Evolutionary conservation across 2,797 vertebrate genomes (phyloP), one percentile per base, ranked within the genome.

Genomic region (Pseudochaenichthys georgianus): DNA sequence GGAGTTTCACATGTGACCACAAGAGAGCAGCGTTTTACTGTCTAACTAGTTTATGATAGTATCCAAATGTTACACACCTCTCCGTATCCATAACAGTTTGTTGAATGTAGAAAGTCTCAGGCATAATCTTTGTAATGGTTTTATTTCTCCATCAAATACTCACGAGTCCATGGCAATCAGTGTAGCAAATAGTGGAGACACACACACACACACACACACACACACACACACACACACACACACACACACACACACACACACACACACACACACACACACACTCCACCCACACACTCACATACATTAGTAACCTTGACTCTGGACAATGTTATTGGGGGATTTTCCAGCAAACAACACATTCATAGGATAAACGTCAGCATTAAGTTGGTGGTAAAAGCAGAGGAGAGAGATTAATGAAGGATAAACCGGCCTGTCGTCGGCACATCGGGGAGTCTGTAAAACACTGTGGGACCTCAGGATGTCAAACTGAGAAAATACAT

Each of bases 331-430:
- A 72, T 76, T 64, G 72, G 64, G 34, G 67, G 73, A 57, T 80
- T 81, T 52, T 48, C 28, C 48, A 61, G 51, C 67, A 66, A 84
- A 82, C 74, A 78, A 70, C 75, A 55, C 78, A 89, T 80, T 80
- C 85, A 84, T 70, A 65, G 80, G 70, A 86, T 83, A 73, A 84
- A 67, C 62, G 19, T 71, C 80, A 80, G 57, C 76, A 74, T 81
- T 82, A 75, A 79, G 52, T 61, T 55, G 77, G 54, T 77, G 70
- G 55, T 63, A 70, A 86, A 86, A 82, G 65, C 81, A 69, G 73
- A 71, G 57, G 46, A 70, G 75, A 65, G 70, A 79, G 87, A 91
- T 88, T 88, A 91, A 85, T 88, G 84, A 77, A 82, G 87, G 86
- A 90, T 88, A 84, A 89, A 83, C 70, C 62, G 78, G 69, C 74